Percentiles rank a stretch among this genome's conserved stretches.
Conservation (phyloP, 2,797 vertebrate genomes). For the Chloroceryle inda region DNA sequence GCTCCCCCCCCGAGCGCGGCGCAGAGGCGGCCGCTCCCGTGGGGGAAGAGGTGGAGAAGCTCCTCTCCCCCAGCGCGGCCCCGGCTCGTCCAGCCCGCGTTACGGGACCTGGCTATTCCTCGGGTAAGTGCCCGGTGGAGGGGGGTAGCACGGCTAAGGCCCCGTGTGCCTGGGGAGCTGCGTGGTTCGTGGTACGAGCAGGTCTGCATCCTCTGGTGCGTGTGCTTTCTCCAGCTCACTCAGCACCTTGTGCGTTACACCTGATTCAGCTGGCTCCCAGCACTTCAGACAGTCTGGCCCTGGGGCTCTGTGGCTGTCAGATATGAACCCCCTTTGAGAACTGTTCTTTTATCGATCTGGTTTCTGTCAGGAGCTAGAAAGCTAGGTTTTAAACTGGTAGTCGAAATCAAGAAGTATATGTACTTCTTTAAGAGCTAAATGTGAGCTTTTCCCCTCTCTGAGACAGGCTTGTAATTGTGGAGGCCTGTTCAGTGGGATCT, state of each 20-base stretch:
- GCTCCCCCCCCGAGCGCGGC: too few species aligned
- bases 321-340: rapidly evolving
- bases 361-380: neutral
- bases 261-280: rapidly evolving
- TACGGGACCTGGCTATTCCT: neutral
- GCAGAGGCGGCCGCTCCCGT: neutral
- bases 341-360: rapidly evolving
- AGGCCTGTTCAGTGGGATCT: rapidly evolving
- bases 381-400: rapidly evolving
- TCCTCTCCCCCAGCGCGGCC: neutral
- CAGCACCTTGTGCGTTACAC: rapidly evolving
- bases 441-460: rapidly evolving
- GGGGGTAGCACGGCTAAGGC: rapidly evolving
- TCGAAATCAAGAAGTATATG: neutral
- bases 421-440: too few species aligned
- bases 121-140: slow-evolving; percentile 45
- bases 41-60: neutral
- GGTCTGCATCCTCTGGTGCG: rapidly evolving
- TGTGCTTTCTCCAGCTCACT: too few species aligned
- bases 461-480: neutral
- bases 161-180: neutral
- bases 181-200: rapidly evolving
- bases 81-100: neutral
- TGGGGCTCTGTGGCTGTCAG: too few species aligned
- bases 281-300: rapidly evolving